Evolutionary conservation across 2,113 vertebrate genomes (phyloP), one percentile per base, ranked within the genome.

Genomic region (Indri indri): DNA sequence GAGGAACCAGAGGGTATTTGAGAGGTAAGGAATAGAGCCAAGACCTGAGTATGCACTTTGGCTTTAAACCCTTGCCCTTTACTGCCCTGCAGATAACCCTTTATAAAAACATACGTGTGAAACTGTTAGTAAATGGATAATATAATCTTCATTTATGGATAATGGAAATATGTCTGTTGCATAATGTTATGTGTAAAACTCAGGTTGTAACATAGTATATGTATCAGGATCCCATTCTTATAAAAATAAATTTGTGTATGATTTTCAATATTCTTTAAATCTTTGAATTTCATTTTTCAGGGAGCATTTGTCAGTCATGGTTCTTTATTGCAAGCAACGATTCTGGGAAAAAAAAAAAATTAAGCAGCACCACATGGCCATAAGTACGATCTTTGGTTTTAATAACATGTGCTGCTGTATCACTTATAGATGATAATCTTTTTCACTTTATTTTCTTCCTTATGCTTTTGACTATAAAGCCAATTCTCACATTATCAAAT

Each of bases 281-380:
- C 40, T 87, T 90, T 91, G 5, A 74, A 94, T 94, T 94, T 96
- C 34, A 80, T 57, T 80, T 70, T 94, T 93, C 13, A 89, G 61
- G n/a, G 30, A 68, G 25, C 5, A 23, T 34, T 52, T 94, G 70
- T 57, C 14, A 74, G 52, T 84, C 76, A 63, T 59, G 45, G 18
- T 34, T 88, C 34, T 90, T 86, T 70, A 45, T 11, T 82, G 27
- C 13, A 79, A 94, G 79, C 61, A 84, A 68, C 10, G 90, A 59
- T 81, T 86, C 50, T 45, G 9, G 20, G 13, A 16, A 65, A 40
- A n/a, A 57, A 71, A 57, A 57, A 71, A 57, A 65, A 88, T 70
- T 50, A 77, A 90, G 34, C 5, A 88, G 50, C 10, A 61, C 17
- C 25, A 77, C 27, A 34, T 82, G 18, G 4, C n/a, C 52, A 1